Evolutionary conservation across 2,113 vertebrate species (phyloP).

Genomic region (Scytalopus superciliaris): DNA sequence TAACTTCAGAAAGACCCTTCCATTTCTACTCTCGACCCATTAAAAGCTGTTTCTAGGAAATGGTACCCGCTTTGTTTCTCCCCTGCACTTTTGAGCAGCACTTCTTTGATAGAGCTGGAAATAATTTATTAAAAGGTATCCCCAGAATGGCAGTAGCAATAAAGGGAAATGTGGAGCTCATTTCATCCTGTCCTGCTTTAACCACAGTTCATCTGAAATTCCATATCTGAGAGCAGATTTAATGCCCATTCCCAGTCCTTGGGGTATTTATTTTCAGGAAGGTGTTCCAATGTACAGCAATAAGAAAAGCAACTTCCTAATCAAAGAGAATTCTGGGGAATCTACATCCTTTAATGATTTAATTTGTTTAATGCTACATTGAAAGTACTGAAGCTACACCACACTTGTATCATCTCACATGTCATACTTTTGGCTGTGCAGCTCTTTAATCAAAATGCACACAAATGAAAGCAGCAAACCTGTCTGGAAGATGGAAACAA

Average conservation of each 20-base stretch:
- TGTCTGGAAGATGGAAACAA: not conserved
- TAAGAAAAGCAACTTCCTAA: not conserved
- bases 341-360: not conserved
- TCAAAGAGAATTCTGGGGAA: not conserved
- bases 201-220: not conserved
- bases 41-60: not conserved
- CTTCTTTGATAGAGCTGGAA: not conserved
- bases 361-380: not conserved
- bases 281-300: not conserved
- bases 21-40: not conserved
- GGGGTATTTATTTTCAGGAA: not conserved
- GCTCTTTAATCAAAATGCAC: not conserved
- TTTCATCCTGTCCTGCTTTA: not conserved
- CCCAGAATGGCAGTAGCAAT: not conserved
- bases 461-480: not conserved
- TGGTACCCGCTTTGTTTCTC: not conserved
- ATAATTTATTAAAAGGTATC: not conserved
- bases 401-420: not conserved
- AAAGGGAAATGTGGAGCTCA: not conserved
- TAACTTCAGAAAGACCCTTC: not conserved
- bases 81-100: not conserved
- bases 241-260: not conserved
- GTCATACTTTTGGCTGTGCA: not conserved
- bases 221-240: not conserved
- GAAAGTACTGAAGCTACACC: not conserved